A percentile compares a stretch with the other conserved stretches of the same genome.
These are phyloP conservation scores for Phrynocephalus versicolor DNA, from an alignment of 2,113 vertebrate genomes.

Conservation along the genomic window DNA sequence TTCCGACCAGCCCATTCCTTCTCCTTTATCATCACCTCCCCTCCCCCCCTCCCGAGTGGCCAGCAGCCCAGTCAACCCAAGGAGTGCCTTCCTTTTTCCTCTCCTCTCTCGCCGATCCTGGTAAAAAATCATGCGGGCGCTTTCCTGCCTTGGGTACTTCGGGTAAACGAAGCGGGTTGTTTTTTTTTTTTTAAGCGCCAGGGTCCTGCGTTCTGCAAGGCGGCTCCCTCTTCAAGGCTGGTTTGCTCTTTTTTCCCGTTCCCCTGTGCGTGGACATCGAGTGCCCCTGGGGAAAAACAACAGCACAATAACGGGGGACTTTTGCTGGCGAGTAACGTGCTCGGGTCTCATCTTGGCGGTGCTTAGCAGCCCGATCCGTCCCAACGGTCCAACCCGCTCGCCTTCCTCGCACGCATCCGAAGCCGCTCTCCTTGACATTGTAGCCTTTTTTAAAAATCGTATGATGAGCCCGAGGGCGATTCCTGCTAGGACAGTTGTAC, in stretches of 20 bases:
- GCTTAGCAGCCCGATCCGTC: background rate
- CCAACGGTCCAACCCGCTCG: background rate
- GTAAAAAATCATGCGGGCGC: background rate
- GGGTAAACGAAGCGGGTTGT: fast-evolving
- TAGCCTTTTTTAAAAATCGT: background rate
- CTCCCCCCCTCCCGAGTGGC: too few species aligned
- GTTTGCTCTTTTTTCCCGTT: background rate
- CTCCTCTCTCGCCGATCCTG: background rate
- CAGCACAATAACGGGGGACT: background rate
- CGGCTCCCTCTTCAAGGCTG: background rate
- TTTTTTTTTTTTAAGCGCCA: background rate
- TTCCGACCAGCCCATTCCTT: too few species aligned
- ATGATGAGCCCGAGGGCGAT: too few species aligned
- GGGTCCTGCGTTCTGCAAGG: background rate
- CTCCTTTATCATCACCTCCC: too few species aligned
- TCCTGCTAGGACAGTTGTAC: too few species aligned
- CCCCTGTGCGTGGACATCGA: too few species aligned
- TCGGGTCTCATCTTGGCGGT: too few species aligned
- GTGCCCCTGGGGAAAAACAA: too few species aligned
- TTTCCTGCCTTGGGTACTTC: too few species aligned
- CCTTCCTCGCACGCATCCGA: background rate
- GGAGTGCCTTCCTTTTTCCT: background rate
- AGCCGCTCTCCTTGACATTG: background rate
- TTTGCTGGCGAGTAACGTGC: background rate
- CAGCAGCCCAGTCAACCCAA: background rate